phyloP scores from a whole-genome alignment of 2,888 invertebrate genomes.

The Autographa gamma region DNA sequence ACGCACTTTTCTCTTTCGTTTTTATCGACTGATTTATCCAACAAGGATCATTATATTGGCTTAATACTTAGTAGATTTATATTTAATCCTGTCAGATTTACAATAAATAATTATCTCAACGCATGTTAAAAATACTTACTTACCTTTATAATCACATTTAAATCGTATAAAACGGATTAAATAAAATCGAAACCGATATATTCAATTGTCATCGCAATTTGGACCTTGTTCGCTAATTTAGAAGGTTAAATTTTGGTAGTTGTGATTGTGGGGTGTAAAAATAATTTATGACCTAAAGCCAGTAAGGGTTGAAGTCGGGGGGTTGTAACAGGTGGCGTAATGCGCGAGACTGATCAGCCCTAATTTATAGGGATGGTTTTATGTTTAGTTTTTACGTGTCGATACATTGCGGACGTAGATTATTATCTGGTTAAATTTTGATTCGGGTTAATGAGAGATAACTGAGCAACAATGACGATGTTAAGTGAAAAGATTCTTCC shows the following conservation, averaged over 20 bases:
- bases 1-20: too few relatives aligned
- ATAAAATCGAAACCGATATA: slow-evolving; percentile 38
- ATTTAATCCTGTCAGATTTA: slow-evolving; percentile 20
- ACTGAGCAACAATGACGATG: too few relatives aligned
- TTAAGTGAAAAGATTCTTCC: too few relatives aligned
- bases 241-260: slow-evolving; percentile 21
- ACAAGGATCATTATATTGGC: too few relatives aligned
- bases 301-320: slow-evolving; percentile 61
- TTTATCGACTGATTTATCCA: too few relatives aligned
- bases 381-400: slow-evolving; percentile 54
- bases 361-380: slow-evolving; percentile 73
- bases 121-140: slow-evolving; percentile 50
- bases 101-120: slow-evolving; percentile 54
- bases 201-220: not conserved
- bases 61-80: too few relatives aligned
- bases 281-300: slow-evolving; percentile 68
- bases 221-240: not conserved
- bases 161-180: slow-evolving; percentile 72
- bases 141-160: slow-evolving; percentile 67
- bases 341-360: slow-evolving; percentile 72
- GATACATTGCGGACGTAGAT: slow-evolving; percentile 47
- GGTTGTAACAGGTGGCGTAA: slow-evolving; percentile 76
- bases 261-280: slow-evolving; percentile 12
- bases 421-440: slow-evolving; percentile 19
- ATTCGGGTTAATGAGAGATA: too few relatives aligned